phyloP scores from a whole-genome alignment of 1,140 invertebrate species.

The Drosophila athabasca region DNA sequence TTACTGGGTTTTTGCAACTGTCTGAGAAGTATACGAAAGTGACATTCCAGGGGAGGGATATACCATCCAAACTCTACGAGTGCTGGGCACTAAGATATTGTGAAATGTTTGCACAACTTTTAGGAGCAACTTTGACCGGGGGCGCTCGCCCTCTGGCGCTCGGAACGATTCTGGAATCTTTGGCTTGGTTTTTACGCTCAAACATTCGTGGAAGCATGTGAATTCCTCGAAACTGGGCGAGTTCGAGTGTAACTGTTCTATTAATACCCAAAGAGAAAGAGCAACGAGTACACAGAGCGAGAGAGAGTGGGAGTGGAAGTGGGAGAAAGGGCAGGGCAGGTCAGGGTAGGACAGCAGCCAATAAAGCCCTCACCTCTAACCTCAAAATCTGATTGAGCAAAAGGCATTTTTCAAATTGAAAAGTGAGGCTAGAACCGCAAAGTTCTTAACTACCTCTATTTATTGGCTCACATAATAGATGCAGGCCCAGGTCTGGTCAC shows the following conservation, averaged over 20 bases:
- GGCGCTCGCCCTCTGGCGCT: background rate
- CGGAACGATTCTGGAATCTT: conserved; percentile 2
- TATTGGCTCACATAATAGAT: conserved; percentile 75
- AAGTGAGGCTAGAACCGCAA: conserved; percentile 75
- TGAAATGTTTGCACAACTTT: conserved; percentile 26
- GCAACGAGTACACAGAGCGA: too few relatives aligned
- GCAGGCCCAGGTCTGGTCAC: conserved; percentile 7
- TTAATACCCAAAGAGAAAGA: conserved; percentile 10
- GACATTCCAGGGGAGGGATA: too few relatives aligned
- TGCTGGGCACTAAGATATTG: background rate
- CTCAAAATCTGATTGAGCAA: background rate
- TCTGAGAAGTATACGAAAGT: too few relatives aligned
- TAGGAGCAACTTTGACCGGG: conserved; percentile 23
- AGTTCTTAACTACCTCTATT: conserved; percentile 81
- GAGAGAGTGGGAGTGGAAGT: background rate
- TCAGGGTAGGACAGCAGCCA: too few relatives aligned
- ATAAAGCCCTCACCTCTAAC: too few relatives aligned
- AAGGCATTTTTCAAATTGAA: conserved; percentile 81
- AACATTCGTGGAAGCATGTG: conserved; percentile 44
- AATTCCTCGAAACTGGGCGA: conserved; percentile 41
- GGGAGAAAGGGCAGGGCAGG: too few relatives aligned
- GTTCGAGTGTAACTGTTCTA: conserved; percentile 27
- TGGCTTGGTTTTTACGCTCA: conserved; percentile 41
- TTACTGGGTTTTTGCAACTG: too few relatives aligned
- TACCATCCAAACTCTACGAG: too few relatives aligned